Base-by-base conservation (phyloP, 2,797 vertebrate species). In the Cynodonichthys magdalenae region DNA sequence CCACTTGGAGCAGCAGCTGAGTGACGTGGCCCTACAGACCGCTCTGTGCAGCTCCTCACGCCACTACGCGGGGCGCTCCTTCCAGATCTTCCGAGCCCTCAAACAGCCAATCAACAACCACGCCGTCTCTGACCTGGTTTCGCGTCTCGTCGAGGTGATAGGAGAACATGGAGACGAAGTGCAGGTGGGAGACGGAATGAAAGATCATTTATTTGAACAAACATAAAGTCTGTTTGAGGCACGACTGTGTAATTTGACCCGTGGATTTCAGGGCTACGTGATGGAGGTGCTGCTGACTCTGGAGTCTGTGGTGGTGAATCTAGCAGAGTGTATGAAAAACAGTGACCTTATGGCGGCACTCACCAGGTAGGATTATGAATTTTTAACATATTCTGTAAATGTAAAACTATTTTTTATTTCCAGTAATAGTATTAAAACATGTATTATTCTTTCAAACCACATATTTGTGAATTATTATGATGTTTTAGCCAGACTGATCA, bases 131-230 rank as follows among this genome's bases (percentile, higher is more conserved):
- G 98, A 99, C 85, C 92, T 99, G 75, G 94, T 99, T 5, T 99
- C 98, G 0, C 95, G 98, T 41, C 80, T 99, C 47, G 98, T 99
- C 3, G 98, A 99, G 89, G 97, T 99, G 82, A 96, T 99, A 20
- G 98, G 98, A 79, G 98, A 99, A 66, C 97, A 99, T 0, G 98
- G 98, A 24, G 98, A 99, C 54, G 98, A 99, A 83, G 97, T 99
- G 83, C 98, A 99, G 96, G 98, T 98, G 90, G 34, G 57, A 34
- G 18, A 44, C 1, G 28, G 1, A 46, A 2, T 14, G 1, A 9
- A 49, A 48, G 5, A 9, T 3, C 18, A 17, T 15, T 1, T 3
- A 10, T 6, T 27, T 45, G 5, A 7, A 55, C n/a, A n/a, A 5
- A 7, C 9, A n/a, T 28, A 10, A 9, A 4, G 6, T 4, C 24